Conservation (phyloP, 23 tunicate species). For the Trididemnum miniatum region DNA sequence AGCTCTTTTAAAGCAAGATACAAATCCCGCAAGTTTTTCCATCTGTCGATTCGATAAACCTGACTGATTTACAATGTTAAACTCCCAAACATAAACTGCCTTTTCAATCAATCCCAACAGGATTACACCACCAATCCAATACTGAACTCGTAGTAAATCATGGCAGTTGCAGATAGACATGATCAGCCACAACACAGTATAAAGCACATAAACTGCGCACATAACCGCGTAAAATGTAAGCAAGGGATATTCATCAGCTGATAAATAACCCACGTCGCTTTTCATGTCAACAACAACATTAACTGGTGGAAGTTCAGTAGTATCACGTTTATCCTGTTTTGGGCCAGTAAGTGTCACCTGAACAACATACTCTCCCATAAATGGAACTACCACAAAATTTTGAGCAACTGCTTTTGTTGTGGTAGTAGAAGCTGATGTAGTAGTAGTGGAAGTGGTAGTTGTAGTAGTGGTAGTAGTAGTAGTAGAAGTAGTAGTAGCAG, state of each 20-base stretch:
- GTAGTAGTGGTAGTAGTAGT: background rate
- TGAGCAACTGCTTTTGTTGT: background rate
- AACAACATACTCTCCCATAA: slow-evolving; percentile 20
- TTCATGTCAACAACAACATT: slow-evolving; percentile 55
- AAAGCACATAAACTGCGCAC: slow-evolving; percentile 85
- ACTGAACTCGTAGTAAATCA: slow-evolving; percentile 92
- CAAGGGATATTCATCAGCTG: slow-evolving; percentile 96
- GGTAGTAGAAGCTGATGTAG: background rate
- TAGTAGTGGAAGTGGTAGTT: background rate
- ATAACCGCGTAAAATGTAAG: slow-evolving; percentile 76
- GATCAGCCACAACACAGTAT: slow-evolving; percentile 72
- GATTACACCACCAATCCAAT: slow-evolving; percentile 98
- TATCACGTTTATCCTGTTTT: background rate
- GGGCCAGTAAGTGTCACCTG: background rate
- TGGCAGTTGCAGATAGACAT: slow-evolving; percentile 80
- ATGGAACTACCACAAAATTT: slow-evolving; percentile 1
- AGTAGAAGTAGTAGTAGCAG: background rate
- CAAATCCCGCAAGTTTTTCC: slow-evolving; percentile 90
- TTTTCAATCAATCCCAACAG: slow-evolving; percentile 96
- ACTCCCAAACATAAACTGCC: slow-evolving; percentile 86
- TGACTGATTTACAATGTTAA: slow-evolving; percentile 57
- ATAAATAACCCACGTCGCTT: slow-evolving; percentile 74
- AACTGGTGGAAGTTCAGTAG: background rate
- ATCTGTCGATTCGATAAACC: slow-evolving; percentile 76
- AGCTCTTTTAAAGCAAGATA: slow-evolving; percentile 80